Conservation (phyloP, 2,113 vertebrate species). For the Hippocampus zosterae region DNA sequence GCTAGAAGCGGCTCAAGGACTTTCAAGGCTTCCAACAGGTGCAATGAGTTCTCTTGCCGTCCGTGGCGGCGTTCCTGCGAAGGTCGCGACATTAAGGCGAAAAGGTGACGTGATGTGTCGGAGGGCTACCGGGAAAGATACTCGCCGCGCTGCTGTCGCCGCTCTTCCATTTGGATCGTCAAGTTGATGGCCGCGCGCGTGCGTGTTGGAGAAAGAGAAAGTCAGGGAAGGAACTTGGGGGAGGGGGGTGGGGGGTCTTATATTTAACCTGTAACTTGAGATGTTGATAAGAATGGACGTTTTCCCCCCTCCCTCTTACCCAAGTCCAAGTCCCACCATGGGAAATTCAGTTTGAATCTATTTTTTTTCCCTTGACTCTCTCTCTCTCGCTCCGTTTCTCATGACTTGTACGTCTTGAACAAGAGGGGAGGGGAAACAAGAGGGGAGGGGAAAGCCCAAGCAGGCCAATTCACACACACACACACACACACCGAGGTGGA, state of each 20-base stretch:
- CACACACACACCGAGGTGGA: slow-evolving; percentile 11
- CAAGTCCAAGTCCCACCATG: slow-evolving; percentile 46
- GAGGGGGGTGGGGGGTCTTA: slow-evolving; percentile 37
- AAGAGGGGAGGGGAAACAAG: slow-evolving; percentile 55
- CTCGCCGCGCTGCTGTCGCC: slow-evolving; percentile 19
- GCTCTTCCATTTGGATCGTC: slow-evolving; percentile 27
- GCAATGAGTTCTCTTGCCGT: no score
- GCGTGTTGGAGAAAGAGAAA: not conserved
- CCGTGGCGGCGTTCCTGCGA: no score
- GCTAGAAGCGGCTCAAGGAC: no score
- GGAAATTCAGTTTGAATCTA: slow-evolving; percentile 57
- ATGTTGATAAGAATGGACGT: slow-evolving; percentile 67
- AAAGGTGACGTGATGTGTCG: not conserved
- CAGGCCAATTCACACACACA: no score
- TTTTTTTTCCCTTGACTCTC: slow-evolving; percentile 24
- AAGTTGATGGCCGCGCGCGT: slow-evolving; percentile 25
- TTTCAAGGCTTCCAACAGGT: no score
- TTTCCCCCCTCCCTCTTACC: slow-evolving; percentile 17
- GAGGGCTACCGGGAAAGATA: not conserved
- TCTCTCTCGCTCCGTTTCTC: slow-evolving; percentile 30
- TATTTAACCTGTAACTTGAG: slow-evolving; percentile 75
- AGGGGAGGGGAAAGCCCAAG: slow-evolving; percentile 48
- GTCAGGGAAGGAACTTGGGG: not conserved
- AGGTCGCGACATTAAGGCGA: no score
- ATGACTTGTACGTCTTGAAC: slow-evolving; percentile 48